Evolutionary conservation across 1,140 invertebrate species (phyloP).

Genomic region (Eulimnadia texana): DNA sequence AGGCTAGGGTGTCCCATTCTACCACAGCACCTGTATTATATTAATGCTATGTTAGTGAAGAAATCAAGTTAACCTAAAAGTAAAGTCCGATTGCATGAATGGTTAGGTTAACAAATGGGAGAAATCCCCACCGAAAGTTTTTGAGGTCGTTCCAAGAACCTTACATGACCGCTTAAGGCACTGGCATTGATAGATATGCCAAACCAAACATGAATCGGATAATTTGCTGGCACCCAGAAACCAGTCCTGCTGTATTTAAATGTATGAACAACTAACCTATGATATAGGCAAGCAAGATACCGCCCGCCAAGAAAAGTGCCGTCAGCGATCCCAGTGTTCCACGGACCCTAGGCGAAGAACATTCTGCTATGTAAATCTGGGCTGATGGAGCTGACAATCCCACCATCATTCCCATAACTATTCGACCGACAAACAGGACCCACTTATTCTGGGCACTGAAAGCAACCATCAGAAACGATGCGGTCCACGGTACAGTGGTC

Average conservation of each 20-base stretch:
- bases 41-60: too few relatives aligned
- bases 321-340: slow-evolving; percentile 66
- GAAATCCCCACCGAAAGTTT: not conserved
- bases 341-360: slow-evolving; percentile 45
- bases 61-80: too few relatives aligned
- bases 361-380: slow-evolving; percentile 51
- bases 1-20: slow-evolving; percentile 46
- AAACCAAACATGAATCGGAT: not conserved
- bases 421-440: slow-evolving; percentile 41
- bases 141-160: not conserved
- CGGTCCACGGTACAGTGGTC: not conserved
- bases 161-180: not conserved
- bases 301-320: slow-evolving; percentile 57
- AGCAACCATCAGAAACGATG: slow-evolving; percentile 8
- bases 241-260: not conserved
- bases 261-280: slow-evolving; percentile 7
- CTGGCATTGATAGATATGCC: not conserved
- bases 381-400: slow-evolving; percentile 42
- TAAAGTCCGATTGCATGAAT: too few relatives aligned
- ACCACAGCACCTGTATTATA: slow-evolving; percentile 51
- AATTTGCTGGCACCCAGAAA: not conserved
- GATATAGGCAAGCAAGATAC: slow-evolving; percentile 47
- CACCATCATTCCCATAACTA: slow-evolving; percentile 45
- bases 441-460: slow-evolving; percentile 28
- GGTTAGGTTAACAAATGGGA: too few relatives aligned